phyloP scores from a whole-genome alignment of 1,140 invertebrate genomes.

The Acyrthosiphon pisum region DNA sequence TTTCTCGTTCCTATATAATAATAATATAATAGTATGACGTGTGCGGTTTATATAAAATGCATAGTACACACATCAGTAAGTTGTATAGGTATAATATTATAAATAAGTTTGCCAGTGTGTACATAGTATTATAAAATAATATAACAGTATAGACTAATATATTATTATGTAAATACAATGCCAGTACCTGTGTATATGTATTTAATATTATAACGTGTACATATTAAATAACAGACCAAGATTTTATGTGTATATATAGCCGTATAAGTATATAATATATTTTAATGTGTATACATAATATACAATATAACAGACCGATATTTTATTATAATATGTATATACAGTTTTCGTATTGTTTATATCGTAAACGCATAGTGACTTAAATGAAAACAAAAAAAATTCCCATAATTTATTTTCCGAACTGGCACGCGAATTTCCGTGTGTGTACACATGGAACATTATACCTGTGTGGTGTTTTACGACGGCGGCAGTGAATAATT shows the following conservation, averaged over 20 bases:
- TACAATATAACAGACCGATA: no score
- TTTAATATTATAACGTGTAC: no score
- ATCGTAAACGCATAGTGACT: not conserved
- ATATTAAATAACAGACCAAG: no score
- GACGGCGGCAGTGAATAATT: constrained; percentile 20
- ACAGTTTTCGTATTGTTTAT: not conserved
- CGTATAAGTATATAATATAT: no score
- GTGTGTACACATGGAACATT: not conserved
- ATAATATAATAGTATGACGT: not conserved
- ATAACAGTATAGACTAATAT: no score
- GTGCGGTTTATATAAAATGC: not conserved
- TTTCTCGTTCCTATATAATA: no score
- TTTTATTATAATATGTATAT: not conserved
- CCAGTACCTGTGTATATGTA: no score
- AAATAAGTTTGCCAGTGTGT: not conserved
- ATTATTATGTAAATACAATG: no score
- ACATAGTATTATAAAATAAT: no score
- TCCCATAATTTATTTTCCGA: constrained; percentile 17
- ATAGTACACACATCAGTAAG: not conserved
- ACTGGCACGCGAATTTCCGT: constrained; percentile 46
- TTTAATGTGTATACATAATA: no score
- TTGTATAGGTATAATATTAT: not conserved
- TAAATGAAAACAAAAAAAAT: constrained; percentile 38
- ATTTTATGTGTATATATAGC: no score
- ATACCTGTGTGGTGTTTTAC: not conserved